Conservation (phyloP, 2,888 invertebrate genomes). For the Chironomus riparius region DNA sequence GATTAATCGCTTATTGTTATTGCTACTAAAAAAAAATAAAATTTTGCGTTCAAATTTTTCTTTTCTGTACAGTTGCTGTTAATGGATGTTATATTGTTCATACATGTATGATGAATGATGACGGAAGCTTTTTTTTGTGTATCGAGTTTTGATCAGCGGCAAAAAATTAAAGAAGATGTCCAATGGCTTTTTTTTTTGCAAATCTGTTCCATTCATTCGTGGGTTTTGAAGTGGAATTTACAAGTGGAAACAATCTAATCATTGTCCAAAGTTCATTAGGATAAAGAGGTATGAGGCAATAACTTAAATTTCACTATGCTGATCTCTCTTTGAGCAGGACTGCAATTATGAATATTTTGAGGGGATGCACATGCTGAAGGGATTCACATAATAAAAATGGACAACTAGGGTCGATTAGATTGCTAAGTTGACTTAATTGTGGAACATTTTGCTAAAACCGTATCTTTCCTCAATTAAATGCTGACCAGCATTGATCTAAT, state of each 20-base stretch:
- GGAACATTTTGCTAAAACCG: too few relatives aligned
- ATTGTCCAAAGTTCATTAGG: background rate
- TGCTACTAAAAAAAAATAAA: background rate
- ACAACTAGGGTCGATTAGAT: too few relatives aligned
- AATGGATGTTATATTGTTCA: too few relatives aligned
- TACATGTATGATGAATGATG: slow-evolving; percentile 2
- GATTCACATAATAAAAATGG: too few relatives aligned
- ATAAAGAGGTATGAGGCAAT: background rate
- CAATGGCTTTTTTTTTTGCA: background rate
- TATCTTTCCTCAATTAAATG: too few relatives aligned
- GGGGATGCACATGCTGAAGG: too few relatives aligned
- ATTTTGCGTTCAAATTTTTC: background rate
- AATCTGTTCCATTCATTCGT: background rate
- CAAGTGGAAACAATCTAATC: too few relatives aligned
- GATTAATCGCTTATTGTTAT: slow-evolving; percentile 26
- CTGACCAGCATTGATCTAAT: too few relatives aligned
- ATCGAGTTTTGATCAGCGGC: background rate
- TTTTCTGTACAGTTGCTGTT: background rate
- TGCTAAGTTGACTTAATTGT: too few relatives aligned
- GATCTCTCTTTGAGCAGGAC: too few relatives aligned
- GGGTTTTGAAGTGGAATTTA: too few relatives aligned
- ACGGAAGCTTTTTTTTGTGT: background rate
- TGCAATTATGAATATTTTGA: too few relatives aligned
- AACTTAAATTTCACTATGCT: background rate
- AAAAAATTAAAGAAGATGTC: background rate